Evolutionary conservation across 1,140 invertebrate species (phyloP), one percentile per base, ranked within the genome.

Genomic region (Potamilus streckersoni): DNA sequence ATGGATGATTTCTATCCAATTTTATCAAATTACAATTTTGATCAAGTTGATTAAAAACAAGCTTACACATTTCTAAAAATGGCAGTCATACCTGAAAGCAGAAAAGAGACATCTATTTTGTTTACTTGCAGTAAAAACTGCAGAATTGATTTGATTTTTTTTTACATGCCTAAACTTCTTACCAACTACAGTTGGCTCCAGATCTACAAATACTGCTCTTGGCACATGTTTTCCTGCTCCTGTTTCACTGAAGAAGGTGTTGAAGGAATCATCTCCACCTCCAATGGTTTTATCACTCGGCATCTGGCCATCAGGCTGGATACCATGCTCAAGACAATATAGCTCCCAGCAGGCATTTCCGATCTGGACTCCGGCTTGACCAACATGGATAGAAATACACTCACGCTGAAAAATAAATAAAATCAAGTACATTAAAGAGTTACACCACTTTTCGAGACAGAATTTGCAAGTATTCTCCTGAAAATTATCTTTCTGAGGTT

Each of bases 221-320:
- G 95, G 94, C 63, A 95, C 93, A 82, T 94, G 92, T 83, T 93
- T 94, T 2, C 93, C 92, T 57, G 91, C 90, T 27, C 94, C 94
- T 55, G 95, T 97, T 89, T 97, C 96, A 82, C 94, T 95, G 92
- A 96, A 96, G 90, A 96, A 96, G 13, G 95, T 96, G 87, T 95
- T 95, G 89, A 96, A 96, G 19, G 94, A 95, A 87, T 96, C 95
- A 85, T 95, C 94, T 56, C 93, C 93, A 27, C 93, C 93, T 20
- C 90, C 86, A 70, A 87, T 83, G 17, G 86, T 82, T 71, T 85
- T 83, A 74, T 89, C 88, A 74, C 79, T 81, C 55, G 88, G 88
- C 85, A 90, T 89, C 79, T 92, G 91, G 6, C 95, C 95, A 91
- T 96, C 95, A 65, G 95, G 95, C 88, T 96, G 95, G 86, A 97